Evolutionary conservation across 2,888 invertebrate species (phyloP).

Genomic region (Philaethria dido): DNA sequence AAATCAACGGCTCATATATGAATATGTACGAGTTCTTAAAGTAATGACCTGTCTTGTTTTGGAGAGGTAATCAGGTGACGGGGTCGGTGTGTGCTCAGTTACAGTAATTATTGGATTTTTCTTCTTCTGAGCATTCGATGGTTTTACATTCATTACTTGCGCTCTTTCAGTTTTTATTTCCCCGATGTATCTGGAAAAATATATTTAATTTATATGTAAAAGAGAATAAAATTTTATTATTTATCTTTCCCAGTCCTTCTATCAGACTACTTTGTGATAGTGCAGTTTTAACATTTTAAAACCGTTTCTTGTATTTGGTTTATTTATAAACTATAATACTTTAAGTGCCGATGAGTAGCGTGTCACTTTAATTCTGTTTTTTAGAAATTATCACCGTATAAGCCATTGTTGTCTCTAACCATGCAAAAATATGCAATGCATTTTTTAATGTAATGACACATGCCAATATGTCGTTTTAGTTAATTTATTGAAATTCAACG

Average conservation of each 20-base stretch:
- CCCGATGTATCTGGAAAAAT: constrained; percentile 86
- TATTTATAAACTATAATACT: constrained; percentile 10
- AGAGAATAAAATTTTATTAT: neutral
- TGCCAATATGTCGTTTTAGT: neutral
- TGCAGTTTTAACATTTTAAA: constrained; percentile 21
- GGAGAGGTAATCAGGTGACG: constrained; percentile 92
- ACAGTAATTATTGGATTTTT: constrained; percentile 98
- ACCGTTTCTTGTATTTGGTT: constrained; percentile 7
- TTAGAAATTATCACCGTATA: constrained; percentile 1
- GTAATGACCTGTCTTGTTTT: constrained; percentile 84
- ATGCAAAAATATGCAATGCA: constrained; percentile 17
- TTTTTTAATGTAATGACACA: constrained; percentile 4
- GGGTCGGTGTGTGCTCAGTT: constrained; percentile 97
- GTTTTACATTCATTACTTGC: constrained; percentile 80
- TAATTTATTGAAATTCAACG: neutral
- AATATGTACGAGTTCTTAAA: neutral
- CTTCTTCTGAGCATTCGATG: constrained; percentile 84
- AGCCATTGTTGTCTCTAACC: constrained; percentile 6
- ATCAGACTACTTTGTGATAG: constrained; percentile 23
- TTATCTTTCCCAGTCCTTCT: neutral
- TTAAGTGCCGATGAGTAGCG: constrained; percentile 20
- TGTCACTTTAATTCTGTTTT: neutral
- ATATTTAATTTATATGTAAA: constrained; percentile 22
- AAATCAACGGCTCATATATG: too few species aligned
- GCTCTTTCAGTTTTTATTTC: constrained; percentile 86